phyloP scores from a whole-genome alignment of 1,140 invertebrate species.

The Eriocheir sinensis region DNA sequence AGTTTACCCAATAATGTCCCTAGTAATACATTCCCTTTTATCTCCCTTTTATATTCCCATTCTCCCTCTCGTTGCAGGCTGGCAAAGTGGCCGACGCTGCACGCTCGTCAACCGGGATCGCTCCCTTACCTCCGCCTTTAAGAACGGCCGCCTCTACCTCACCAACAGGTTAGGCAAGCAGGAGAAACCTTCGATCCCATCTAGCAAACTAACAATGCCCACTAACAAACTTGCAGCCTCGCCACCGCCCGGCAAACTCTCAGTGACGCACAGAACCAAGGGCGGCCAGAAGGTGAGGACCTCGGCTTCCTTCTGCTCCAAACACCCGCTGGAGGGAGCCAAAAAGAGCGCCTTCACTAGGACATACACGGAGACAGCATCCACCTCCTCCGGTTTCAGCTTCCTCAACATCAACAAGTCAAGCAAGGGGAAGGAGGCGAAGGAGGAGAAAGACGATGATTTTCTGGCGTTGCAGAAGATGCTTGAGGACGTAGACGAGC shows the following conservation, averaged over 20 bases:
- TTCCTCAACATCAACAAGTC: constrained; percentile 61
- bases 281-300: constrained; percentile 7
- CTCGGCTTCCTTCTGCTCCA: constrained; percentile 54
- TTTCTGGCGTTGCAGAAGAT: constrained; percentile 54
- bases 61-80: constrained; percentile 65
- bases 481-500: constrained; percentile 42
- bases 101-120: constrained; percentile 82
- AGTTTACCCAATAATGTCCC: too few species aligned
- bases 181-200: constrained; percentile 52
- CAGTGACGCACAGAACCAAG: constrained; percentile 44
- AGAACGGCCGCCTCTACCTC: constrained; percentile 82
- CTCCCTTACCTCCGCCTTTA: constrained; percentile 82
- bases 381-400: constrained; percentile 56
- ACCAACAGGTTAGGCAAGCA: constrained; percentile 81
- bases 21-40: too few species aligned
- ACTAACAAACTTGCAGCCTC: constrained; percentile 68
- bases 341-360: constrained; percentile 44
- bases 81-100: constrained; percentile 81
- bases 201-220: constrained; percentile 65
- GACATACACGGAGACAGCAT: constrained; percentile 33
- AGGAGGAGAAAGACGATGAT: constrained; percentile 63
- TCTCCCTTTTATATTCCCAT: not conserved
- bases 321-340: not conserved
- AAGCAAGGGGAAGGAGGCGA: constrained; percentile 46
- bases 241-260: constrained; percentile 61